Percentiles rank a stretch among this genome's conserved stretches.
phyloP scores from a whole-genome alignment of 2,888 invertebrate species.

The Orthosia gracilis region DNA sequence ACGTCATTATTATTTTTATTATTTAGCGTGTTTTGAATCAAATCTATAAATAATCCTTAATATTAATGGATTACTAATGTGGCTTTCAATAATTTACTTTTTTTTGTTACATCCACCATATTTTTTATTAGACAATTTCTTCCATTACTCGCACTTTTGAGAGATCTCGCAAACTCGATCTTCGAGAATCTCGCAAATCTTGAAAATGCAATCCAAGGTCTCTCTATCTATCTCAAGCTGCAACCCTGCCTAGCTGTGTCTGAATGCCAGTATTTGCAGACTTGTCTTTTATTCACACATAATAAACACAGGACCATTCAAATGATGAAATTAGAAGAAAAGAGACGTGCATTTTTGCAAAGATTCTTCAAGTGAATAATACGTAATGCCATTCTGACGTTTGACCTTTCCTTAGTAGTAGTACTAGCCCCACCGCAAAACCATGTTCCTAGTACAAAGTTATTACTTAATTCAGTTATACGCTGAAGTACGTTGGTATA shows the following conservation, averaged over 20 bases:
- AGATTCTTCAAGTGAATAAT: too few relatives aligned
- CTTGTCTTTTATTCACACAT: background rate
- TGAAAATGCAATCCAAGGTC: background rate
- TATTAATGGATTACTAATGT: background rate
- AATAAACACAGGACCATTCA: background rate
- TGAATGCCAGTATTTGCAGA: background rate
- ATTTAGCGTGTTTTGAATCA: slow-evolving; percentile 41
- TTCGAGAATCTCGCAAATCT: background rate
- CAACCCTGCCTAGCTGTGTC: background rate
- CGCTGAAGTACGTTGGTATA: slow-evolving; percentile 40
- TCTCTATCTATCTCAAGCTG: background rate
- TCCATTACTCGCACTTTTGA: too few relatives aligned
- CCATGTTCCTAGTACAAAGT: slow-evolving; percentile 6
- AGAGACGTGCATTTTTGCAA: too few relatives aligned
- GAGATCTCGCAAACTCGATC: too few relatives aligned
- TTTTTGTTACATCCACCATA: too few relatives aligned
- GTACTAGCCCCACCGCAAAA: background rate
- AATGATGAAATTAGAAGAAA: too few relatives aligned
- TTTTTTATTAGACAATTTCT: too few relatives aligned
- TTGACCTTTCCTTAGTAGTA: background rate
- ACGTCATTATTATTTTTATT: slow-evolving; percentile 30
- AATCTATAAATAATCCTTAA: slow-evolving; percentile 17
- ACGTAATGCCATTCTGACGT: too few relatives aligned
- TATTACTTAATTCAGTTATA: slow-evolving; percentile 42
- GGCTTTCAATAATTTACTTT: background rate